A percentile compares a stretch with the other conserved stretches of the same genome.
These are phyloP conservation scores for Saguinus imperator DNA, from an alignment of 2,113 vertebrate genomes.

Conservation along the genomic window DNA sequence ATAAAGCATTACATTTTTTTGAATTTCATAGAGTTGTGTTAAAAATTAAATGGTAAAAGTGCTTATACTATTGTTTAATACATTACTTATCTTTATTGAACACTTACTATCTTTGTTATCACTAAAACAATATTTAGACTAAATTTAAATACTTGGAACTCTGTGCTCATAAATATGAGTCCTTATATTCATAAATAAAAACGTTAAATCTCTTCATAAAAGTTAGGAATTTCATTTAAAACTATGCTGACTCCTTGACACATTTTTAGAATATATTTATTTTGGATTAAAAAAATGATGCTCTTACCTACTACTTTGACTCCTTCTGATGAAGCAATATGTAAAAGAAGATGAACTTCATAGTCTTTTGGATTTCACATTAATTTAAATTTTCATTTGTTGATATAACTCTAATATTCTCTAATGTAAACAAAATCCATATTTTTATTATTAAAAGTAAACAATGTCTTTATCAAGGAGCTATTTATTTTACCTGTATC, in stretches of 20 bases:
- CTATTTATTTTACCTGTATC: neutral
- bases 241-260: neutral
- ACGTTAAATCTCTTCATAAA: neutral
- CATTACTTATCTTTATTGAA: neutral
- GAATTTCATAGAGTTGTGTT: neutral
- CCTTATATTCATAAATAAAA: neutral
- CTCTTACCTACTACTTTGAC: neutral
- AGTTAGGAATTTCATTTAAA: conserved; percentile 5
- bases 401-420: neutral
- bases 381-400: conserved; percentile 25
- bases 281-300: neutral
- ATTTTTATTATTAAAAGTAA: neutral
- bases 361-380: neutral
- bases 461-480: neutral
- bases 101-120: neutral
- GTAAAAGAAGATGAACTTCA: neutral
- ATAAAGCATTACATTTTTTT: neutral
- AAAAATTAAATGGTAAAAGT: neutral
- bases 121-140: neutral
- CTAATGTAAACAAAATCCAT: neutral
- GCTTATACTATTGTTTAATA: neutral
- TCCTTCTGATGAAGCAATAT: neutral
- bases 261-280: neutral
- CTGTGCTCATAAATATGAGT: neutral
- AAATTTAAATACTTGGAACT: neutral